Percentiles rank a stretch among this genome's conserved stretches.
phyloP scores from a whole-genome alignment of 1,140 invertebrate species.

The Trinorchestia longiramus region DNA sequence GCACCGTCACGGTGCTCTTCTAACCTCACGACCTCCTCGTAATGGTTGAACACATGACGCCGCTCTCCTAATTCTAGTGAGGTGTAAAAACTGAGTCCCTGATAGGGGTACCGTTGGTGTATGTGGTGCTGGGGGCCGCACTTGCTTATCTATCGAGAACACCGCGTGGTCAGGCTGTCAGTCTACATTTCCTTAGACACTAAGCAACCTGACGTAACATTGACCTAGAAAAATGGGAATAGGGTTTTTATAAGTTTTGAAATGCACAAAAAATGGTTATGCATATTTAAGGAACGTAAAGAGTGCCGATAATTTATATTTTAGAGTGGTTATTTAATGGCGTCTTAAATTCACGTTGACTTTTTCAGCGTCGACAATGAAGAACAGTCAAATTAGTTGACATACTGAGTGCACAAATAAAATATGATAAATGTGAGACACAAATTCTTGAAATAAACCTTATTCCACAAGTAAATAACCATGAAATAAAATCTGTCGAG shows the following conservation, averaged over 20 bases:
- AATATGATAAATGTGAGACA: not conserved
- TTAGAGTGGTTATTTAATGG: not conserved
- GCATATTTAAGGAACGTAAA: not conserved
- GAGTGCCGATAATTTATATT: not conserved
- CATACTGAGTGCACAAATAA: not conserved
- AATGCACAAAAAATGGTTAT: not conserved
- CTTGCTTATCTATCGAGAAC: not conserved
- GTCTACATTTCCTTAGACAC: not conserved
- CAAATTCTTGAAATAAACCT: not conserved
- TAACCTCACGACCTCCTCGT: slow-evolving; percentile 11
- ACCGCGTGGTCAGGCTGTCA: not conserved
- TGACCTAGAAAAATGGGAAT: not conserved
- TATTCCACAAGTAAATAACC: not conserved
- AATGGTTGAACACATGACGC: not conserved
- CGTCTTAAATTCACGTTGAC: not conserved
- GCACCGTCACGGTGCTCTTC: not conserved
- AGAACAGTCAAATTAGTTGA: not conserved
- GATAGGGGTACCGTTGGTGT: not conserved
- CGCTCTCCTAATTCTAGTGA: not conserved
- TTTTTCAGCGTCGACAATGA: not conserved
- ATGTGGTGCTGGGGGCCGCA: not conserved
- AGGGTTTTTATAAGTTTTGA: not conserved
- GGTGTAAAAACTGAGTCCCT: not conserved
- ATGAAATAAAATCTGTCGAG: too few relatives aligned
- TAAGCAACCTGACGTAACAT: not conserved